Conservation (phyloP, 2,797 vertebrate genomes). For the Lepus townsendii region DNA sequence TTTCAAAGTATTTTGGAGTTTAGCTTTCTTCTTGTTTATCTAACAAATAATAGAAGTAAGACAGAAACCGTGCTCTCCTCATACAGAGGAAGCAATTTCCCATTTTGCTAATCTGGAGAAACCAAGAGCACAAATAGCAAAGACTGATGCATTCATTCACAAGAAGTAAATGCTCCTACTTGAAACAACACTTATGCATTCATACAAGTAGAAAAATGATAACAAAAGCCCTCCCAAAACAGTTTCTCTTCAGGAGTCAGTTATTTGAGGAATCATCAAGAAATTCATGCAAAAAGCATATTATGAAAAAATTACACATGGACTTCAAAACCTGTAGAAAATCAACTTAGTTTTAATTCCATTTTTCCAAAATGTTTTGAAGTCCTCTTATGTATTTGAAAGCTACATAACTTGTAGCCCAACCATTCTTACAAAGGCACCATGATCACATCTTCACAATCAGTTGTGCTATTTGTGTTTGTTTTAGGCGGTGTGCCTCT, state of each 20-base stretch:
- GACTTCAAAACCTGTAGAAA: too few relatives aligned
- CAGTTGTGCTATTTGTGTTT: not conserved
- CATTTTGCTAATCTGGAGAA: constrained; percentile 31
- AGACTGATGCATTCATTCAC: not conserved
- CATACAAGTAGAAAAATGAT: not conserved
- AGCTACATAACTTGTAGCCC: not conserved
- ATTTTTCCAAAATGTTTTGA: too few relatives aligned
- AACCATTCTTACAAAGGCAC: not conserved
- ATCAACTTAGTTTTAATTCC: not conserved
- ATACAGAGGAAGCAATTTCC: constrained; percentile 14
- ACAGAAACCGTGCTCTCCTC: not conserved
- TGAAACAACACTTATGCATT: not conserved
- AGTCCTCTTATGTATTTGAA: not conserved
- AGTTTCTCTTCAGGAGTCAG: not conserved
- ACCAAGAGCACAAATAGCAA: not conserved
- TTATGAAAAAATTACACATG: too few relatives aligned
- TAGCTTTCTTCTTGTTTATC: constrained; percentile 20
- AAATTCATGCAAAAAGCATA: too few relatives aligned
- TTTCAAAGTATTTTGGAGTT: not conserved
- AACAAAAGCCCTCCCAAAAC: not conserved
- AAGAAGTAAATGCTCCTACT: not conserved
- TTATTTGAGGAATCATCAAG: not conserved
- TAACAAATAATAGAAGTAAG: not conserved
- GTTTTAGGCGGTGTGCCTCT: not conserved
- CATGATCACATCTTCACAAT: not conserved